Conservation (phyloP, 2,888 invertebrate genomes). For the Sinhomidia bicolor region DNA sequence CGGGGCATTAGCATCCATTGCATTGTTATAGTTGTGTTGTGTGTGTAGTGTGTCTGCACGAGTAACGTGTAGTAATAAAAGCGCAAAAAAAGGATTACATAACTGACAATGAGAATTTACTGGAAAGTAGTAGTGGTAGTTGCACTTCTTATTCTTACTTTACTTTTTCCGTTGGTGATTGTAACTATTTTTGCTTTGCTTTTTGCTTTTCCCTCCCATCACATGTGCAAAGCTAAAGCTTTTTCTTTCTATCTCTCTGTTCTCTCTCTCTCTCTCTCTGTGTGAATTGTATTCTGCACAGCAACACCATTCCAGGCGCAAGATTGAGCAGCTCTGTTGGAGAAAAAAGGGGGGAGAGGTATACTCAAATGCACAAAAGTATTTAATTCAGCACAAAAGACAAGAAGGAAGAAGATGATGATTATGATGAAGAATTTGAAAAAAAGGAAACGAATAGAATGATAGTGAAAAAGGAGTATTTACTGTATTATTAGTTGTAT, state of each 20-base stretch:
- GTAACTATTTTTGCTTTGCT: not conserved
- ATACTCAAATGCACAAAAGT: constrained; percentile 34
- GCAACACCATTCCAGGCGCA: not conserved
- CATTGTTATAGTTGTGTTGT: not conserved
- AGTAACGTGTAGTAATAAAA: constrained; percentile 15
- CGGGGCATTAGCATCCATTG: not conserved
- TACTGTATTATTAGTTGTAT: too few relatives aligned
- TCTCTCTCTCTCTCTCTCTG: too few relatives aligned
- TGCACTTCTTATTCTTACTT: not conserved
- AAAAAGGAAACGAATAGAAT: not conserved
- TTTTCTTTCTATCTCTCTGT: too few relatives aligned
- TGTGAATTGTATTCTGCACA: too few relatives aligned
- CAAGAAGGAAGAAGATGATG: not conserved
- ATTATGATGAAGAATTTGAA: not conserved
- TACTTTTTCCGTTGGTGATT: not conserved
- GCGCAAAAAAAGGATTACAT: constrained; percentile 8
- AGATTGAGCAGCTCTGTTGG: not conserved
- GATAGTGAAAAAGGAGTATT: not conserved
- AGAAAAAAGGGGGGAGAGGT: not conserved
- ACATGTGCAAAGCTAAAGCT: not conserved
- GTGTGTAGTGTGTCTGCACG: too few relatives aligned
- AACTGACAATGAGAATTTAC: constrained; percentile 23
- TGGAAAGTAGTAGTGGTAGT: not conserved
- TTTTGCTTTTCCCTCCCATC: not conserved
- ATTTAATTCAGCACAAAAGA: constrained; percentile 15